Base-by-base conservation (phyloP, 2,797 vertebrate species). In the Sardinella longiceps region DNA sequence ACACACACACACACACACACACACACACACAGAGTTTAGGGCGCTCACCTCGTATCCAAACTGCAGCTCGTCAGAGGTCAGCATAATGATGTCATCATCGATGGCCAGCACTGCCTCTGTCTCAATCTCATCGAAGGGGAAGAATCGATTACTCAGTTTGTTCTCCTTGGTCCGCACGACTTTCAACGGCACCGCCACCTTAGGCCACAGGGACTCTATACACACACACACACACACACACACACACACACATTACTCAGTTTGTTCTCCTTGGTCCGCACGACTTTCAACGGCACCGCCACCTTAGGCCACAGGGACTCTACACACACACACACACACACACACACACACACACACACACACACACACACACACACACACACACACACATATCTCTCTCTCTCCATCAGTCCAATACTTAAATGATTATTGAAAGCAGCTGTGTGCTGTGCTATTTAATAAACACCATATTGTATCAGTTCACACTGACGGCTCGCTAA, bases 71-170 rank as follows among this genome's bases (percentile, higher is more conserved):
- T 99, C 98, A 1, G 98, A 98, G 11, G 98, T 99, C 87, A 99
- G 92, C 98, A 99, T 99, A 81, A 99, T 99, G 94, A 99, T 99
- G 89, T 99, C 98, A 84, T 99, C 98, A 77, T 99, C 98, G 0
- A 99, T 99, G 12, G 98, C 98, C 80, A 99, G 91, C 81, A 99
- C 98, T 0, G 98, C 98, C 91, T 99, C 98, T 0, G 98, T 99
- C 94, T 99, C 98, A 1, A 99, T 99, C 89, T 99, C 98, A 43
- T 99, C 97, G 0, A 98, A 99, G 0, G 98, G 98, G 91, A 98
- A 99, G 94, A 99, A 99, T 30, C 98, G 97, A 89, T 99, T 99
- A 86, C 98, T 99, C 70, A 99, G 93, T 87, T 99, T 99, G 94
- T 99, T 99, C 91, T 99, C 98, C 84, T 97, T 97, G 7, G 98